Evolutionary conservation across 2,888 invertebrate species (phyloP).

Genomic region (Bombylius discolor): DNA sequence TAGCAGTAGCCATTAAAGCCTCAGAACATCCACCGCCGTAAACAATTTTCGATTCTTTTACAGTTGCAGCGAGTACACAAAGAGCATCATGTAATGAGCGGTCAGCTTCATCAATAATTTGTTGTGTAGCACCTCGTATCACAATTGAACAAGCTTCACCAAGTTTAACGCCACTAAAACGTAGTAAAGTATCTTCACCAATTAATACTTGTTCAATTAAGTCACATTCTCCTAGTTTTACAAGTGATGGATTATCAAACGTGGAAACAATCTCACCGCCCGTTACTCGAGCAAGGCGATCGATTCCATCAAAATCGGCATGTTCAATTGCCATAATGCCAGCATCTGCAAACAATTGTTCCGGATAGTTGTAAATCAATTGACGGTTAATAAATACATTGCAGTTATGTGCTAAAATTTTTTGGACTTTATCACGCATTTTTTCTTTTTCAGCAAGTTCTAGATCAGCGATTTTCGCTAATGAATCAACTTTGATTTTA

Average conservation of each 20-base stretch:
- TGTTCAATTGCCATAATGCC: slow-evolving; percentile 99
- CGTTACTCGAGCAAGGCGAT: slow-evolving; percentile 90
- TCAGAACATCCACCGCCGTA: slow-evolving; percentile 92
- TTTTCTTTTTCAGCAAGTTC: slow-evolving; percentile 98
- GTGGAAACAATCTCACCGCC: slow-evolving; percentile 98
- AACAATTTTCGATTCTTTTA: slow-evolving; percentile 81
- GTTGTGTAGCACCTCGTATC: slow-evolving; percentile 94
- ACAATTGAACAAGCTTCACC: slow-evolving; percentile 97
- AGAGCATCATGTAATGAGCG: slow-evolving; percentile 96
- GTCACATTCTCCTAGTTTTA: slow-evolving; percentile 87
- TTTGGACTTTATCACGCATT: slow-evolving; percentile 98
- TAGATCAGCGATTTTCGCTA: slow-evolving; percentile 92
- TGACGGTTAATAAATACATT: slow-evolving; percentile 98
- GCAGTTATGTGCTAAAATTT: slow-evolving; percentile 85
- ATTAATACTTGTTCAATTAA: slow-evolving; percentile 88
- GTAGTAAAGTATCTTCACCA: slow-evolving; percentile 88
- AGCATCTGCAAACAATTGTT: slow-evolving; percentile 96
- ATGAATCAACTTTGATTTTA: slow-evolving; percentile 80
- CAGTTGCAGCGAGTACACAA: slow-evolving; percentile 91
- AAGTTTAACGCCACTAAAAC: slow-evolving; percentile 86
- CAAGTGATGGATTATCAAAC: slow-evolving; percentile 84
- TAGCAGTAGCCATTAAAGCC: slow-evolving; percentile 93
- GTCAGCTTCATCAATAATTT: slow-evolving; percentile 97
- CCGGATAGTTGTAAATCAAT: slow-evolving; percentile 98
- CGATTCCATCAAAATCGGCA: slow-evolving; percentile 99